phyloP scores from a whole-genome alignment of 2,888 invertebrate genomes.

The Agriopis leucophaearia region DNA sequence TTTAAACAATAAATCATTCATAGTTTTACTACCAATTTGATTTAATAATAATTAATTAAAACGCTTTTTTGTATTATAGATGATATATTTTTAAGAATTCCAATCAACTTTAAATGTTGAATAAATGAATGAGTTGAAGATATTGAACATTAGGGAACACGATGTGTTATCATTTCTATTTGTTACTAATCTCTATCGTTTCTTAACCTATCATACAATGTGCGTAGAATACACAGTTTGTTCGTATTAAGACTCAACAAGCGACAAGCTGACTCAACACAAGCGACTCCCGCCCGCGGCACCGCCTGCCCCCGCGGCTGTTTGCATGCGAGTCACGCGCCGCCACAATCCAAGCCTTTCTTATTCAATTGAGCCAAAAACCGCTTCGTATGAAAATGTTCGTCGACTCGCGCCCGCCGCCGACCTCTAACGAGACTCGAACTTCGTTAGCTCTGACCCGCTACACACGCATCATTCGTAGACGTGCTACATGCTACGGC shows the following conservation, averaged over 20 bases:
- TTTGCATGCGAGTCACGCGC: constrained; percentile 35
- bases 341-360: constrained; percentile 46
- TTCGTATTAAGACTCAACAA: constrained; percentile 42
- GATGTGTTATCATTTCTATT: background rate
- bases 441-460: background rate
- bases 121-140: background rate
- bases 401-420: background rate
- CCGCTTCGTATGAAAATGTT: constrained; percentile 37
- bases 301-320: background rate
- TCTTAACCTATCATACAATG: background rate
- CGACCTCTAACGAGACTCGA: constrained; percentile 10
- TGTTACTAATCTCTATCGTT: background rate
- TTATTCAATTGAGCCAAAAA: constrained; percentile 45
- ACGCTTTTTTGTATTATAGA: no score
- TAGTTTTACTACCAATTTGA: no score
- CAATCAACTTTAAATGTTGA: no score
- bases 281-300: background rate
- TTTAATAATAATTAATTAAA: no score
- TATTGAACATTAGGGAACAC: background rate
- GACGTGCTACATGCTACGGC: constrained; percentile 10
- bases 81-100: no score
- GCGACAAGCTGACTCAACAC: constrained; percentile 42
- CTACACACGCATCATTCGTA: background rate
- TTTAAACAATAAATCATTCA: no score
- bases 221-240: constrained; percentile 15